These are phyloP conservation scores for Fregetta grallaria DNA, from an alignment of 2,113 vertebrate genomes.

Conservation along the genomic window DNA sequence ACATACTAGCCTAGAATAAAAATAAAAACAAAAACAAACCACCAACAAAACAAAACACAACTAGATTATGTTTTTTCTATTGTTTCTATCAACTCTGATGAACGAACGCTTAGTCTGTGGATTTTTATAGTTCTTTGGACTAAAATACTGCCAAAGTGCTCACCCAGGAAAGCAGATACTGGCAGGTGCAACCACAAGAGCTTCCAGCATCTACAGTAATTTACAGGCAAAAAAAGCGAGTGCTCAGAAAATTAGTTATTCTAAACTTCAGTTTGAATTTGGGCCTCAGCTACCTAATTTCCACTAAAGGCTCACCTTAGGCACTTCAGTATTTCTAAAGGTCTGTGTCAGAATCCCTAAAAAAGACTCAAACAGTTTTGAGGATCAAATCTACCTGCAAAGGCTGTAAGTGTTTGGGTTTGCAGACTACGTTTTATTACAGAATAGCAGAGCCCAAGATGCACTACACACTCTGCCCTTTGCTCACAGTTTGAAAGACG, in stretches of 20 bases:
- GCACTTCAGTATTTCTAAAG: neutral
- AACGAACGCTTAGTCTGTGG: neutral
- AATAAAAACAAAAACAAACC: neutral
- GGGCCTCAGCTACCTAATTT: neutral
- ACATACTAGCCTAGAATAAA: neutral
- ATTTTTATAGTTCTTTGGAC: neutral
- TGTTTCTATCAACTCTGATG: neutral
- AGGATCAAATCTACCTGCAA: neutral
- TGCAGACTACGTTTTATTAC: neutral
- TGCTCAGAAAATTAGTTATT: neutral
- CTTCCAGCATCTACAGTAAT: neutral
- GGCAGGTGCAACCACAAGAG: neutral
- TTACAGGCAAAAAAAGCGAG: neutral
- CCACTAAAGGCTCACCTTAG: neutral
- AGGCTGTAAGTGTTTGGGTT: neutral
- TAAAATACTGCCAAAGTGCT: neutral
- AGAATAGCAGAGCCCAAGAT: neutral
- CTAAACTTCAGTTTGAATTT: neutral
- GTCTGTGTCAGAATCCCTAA: neutral
- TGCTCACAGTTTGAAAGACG: neutral
- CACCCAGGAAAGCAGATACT: neutral
- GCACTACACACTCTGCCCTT: neutral
- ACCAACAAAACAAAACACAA: neutral
- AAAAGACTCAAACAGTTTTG: neutral
- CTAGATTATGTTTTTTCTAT: neutral